Percentiles rank a stretch among this genome's conserved stretches.
These are phyloP conservation scores for Bombus turneri DNA, from an alignment of 1,140 invertebrate species.

Conservation along the genomic window DNA sequence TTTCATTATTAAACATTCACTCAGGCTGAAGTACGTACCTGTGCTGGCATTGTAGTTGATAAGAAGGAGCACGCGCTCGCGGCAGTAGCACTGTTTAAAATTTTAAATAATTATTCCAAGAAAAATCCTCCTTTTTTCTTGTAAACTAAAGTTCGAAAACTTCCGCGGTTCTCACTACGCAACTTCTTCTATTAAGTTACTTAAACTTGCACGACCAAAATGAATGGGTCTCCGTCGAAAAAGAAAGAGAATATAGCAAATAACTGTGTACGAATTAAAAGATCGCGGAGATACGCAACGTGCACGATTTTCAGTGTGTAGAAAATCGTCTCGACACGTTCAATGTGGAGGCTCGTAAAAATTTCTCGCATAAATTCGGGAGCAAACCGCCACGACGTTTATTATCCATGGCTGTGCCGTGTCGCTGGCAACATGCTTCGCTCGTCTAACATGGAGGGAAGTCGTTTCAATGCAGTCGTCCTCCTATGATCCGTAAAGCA, in stretches of 20 bases:
- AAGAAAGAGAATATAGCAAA: background rate
- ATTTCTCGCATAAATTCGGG: conserved; percentile 7
- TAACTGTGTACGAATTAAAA: too few species aligned
- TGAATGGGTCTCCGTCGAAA: background rate
- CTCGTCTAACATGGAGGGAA: background rate
- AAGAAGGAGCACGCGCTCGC: background rate
- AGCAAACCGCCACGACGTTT: conserved; percentile 20
- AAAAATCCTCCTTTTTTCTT: conserved; percentile 10
- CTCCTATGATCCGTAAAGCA: conserved; percentile 63
- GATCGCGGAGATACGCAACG: too few species aligned
- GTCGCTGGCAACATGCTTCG: conserved; percentile 26
- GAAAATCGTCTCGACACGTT: background rate
- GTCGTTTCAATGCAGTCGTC: conserved; percentile 63
- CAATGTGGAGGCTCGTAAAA: conserved; percentile 24
- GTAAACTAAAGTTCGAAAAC: conserved; percentile 20
- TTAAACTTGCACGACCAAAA: background rate
- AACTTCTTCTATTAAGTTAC: conserved; percentile 31
- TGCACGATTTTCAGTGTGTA: background rate
- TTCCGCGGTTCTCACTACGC: background rate
- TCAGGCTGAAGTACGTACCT: too few species aligned
- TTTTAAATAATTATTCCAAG: conserved; percentile 48
- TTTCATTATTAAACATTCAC: conserved; percentile 11
- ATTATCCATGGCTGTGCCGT: conserved; percentile 10
- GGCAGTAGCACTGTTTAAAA: conserved; percentile 5
- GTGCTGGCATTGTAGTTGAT: background rate